Evolutionary conservation across 2,797 vertebrate genomes (phyloP).

Genomic region (Acipenser ruthenus): DNA sequence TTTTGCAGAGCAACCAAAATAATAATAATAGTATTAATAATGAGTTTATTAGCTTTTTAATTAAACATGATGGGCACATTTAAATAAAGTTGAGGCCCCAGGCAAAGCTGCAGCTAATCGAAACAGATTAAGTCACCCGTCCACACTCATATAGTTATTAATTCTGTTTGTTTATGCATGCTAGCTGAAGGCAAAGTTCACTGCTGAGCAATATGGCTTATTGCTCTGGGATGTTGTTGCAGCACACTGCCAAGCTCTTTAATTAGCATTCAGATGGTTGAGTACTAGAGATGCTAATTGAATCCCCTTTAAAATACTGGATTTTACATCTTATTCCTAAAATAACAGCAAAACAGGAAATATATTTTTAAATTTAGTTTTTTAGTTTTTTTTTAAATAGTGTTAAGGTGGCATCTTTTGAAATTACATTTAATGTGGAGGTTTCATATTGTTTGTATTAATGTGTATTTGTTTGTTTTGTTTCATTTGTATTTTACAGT

Average conservation of each 20-base stretch:
- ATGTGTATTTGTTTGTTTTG: too few species aligned
- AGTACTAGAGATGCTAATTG: constrained; percentile 33
- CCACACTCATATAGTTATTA: constrained; percentile 48
- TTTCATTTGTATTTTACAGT: too few species aligned
- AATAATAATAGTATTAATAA: constrained; percentile 9
- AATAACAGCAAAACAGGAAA: not conserved
- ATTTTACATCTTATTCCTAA: constrained; percentile 15
- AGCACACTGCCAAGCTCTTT: constrained; percentile 34
- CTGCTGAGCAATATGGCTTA: constrained; percentile 38
- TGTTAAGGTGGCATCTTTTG: too few species aligned
- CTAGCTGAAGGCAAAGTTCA: constrained; percentile 39
- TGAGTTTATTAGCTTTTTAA: constrained; percentile 57
- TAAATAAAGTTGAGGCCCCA: constrained; percentile 50
- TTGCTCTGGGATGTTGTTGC: constrained; percentile 42
- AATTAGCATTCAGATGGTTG: constrained; percentile 44
- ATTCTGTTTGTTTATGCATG: constrained; percentile 55
- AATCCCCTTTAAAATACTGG: constrained; percentile 35
- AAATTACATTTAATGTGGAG: too few species aligned
- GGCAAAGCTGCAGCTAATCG: constrained; percentile 49
- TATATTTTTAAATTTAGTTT: too few species aligned
- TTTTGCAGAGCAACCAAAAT: too few species aligned
- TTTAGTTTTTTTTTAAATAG: too few species aligned
- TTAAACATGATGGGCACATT: constrained; percentile 61
- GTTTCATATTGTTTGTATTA: too few species aligned
- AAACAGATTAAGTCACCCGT: constrained; percentile 56